Conservation (phyloP, 2,113 vertebrate species). For the Bostrychus sinensis region DNA sequence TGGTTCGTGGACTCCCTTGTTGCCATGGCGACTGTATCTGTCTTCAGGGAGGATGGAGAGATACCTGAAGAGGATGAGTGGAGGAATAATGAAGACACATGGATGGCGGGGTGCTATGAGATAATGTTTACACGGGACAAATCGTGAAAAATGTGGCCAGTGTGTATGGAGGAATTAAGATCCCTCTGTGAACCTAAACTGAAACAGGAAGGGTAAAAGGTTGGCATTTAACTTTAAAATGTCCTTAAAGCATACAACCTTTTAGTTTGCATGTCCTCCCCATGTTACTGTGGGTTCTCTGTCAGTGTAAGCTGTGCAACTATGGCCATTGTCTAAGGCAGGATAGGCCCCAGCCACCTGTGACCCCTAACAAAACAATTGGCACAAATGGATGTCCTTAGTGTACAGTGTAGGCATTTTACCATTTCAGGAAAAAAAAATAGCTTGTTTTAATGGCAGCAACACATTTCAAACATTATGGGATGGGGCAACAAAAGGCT, state of each 20-base stretch:
- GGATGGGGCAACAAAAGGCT: no score
- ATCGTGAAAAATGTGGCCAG: background rate
- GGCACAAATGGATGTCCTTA: no score
- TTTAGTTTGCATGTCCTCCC: background rate
- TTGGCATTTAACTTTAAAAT: background rate
- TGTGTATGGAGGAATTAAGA: background rate
- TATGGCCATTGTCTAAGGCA: no score
- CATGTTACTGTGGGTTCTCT: no score
- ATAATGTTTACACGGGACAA: background rate
- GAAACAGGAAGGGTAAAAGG: background rate
- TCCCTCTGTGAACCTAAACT: background rate
- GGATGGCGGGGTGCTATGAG: conserved; percentile 31
- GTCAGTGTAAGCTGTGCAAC: no score
- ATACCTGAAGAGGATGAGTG: conserved; percentile 57
- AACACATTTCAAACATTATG: no score
- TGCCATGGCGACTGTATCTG: conserved; percentile 65
- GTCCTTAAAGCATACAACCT: background rate
- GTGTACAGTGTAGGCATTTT: no score
- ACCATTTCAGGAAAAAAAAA: no score
- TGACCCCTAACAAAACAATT: no score
- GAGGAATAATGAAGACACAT: conserved; percentile 5
- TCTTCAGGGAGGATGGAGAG: conserved; percentile 39
- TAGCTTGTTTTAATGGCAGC: no score
- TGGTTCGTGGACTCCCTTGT: conserved; percentile 53
- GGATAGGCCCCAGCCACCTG: no score